Conservation (phyloP, 2,113 vertebrate species). For the Mesembrinibis cayennensis region DNA sequence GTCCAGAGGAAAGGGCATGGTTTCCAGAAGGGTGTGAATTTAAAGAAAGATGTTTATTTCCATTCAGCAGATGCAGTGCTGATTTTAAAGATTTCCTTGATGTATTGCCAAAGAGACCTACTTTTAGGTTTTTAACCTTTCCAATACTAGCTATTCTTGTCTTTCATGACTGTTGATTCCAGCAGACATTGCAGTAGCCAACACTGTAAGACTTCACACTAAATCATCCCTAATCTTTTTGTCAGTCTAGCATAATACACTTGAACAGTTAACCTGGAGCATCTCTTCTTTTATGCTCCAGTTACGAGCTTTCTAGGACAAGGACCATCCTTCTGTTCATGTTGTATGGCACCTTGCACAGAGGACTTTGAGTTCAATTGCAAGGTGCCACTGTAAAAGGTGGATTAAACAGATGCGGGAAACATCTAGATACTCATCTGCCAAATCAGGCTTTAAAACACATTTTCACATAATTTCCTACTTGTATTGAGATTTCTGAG, state of each 20-base stretch:
- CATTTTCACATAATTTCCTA: background rate
- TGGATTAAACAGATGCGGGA: background rate
- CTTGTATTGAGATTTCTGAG: background rate
- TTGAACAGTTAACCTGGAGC: background rate
- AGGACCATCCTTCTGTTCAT: background rate
- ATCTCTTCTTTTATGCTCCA: background rate
- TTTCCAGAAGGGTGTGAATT: background rate
- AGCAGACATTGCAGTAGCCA: background rate
- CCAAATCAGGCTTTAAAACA: background rate
- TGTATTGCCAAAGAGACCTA: background rate
- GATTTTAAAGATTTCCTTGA: background rate
- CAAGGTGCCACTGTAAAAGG: background rate
- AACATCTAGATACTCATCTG: background rate
- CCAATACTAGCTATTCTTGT: background rate
- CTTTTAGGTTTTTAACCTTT: background rate
- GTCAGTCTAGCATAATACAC: background rate
- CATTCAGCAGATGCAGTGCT: background rate
- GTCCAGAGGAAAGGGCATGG: background rate
- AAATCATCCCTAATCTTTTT: background rate
- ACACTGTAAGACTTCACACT: background rate
- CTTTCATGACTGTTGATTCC: background rate
- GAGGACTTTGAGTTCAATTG: rapidly evolving
- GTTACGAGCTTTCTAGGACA: background rate
- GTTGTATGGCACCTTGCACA: background rate
- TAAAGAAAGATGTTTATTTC: background rate